Evolutionary conservation across 2,797 vertebrate genomes (phyloP), one percentile per base, ranked within the genome.

Genomic region (Masticophis lateralis): DNA sequence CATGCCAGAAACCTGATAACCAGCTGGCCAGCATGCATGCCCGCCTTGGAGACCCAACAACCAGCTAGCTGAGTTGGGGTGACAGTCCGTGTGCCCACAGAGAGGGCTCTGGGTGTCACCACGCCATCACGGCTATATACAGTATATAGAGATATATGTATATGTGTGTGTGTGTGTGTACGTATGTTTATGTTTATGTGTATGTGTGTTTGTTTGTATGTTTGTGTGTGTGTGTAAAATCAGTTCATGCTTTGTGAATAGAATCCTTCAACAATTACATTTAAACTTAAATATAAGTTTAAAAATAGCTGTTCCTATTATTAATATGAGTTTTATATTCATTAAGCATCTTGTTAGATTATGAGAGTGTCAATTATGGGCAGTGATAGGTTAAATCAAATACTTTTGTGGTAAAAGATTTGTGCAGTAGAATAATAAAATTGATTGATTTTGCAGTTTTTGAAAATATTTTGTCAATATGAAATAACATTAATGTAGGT

Each of bases 181-280:
- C n/a, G n/a, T n/a, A n/a, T n/a, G n/a, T n/a, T n/a, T 56, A 16
- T 56, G 14, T 56, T 14, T 56, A 4, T 57, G 56, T 16, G 56
- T 60, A 0, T 22, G 20, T 60, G 59, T 60, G 20, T 51, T 6
- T 1, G 47, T 51, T 6, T 1, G 47, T 51, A 51, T 60, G 22
- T 61, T 11, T 32, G 12, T 66, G 28, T 69, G n/a, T 32, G 1
- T 32, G 13, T 69, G 0, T 74, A 37, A 74, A 37, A 93, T 95
- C 94, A 97, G 94, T 97, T 95, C 97, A 94, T 94, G 37, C 92
- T 96, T 97, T 92, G 0, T 95, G 91, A 94, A 79, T 93, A 91
- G 57, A 91, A 55, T 96, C 96, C 94, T 95, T 95, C 95, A 91
- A 93, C 96, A 94, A 94, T 92, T 96, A 86, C 51, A 27, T 96